These are phyloP conservation scores for Lasioglossum baleicum DNA, from an alignment of 1,140 invertebrate species.

Conservation along the genomic window DNA sequence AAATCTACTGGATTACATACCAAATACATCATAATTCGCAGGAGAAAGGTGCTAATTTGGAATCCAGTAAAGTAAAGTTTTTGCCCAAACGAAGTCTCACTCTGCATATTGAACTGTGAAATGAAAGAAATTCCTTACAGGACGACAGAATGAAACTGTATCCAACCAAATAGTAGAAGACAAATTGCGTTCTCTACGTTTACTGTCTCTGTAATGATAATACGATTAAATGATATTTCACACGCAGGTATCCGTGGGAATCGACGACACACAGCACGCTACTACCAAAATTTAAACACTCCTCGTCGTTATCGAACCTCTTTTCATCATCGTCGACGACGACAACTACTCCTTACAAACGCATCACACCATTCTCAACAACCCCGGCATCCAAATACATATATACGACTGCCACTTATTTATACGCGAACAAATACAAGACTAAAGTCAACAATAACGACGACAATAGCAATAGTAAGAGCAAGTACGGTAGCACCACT, in stretches of 20 bases:
- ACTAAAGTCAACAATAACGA: constrained; percentile 46
- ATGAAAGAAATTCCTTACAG: no score
- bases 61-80: no score
- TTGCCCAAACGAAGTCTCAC: no score
- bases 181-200: background rate
- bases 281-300: constrained; percentile 65
- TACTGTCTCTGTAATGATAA: constrained; percentile 19
- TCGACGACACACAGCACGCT: constrained; percentile 72
- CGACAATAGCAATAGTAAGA: constrained; percentile 33
- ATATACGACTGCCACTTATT: constrained; percentile 68
- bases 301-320: constrained; percentile 57
- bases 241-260: constrained; percentile 74
- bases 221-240: constrained; percentile 47
- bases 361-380: constrained; percentile 39
- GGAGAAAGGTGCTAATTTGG: no score
- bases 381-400: constrained; percentile 59
- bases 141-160: no score
- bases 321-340: constrained; percentile 44
- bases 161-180: background rate
- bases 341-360: constrained; percentile 55
- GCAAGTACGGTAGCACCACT: constrained; percentile 39
- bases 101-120: no score
- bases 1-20: no score
- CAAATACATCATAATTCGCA: no score
- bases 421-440: constrained; percentile 64